Evolutionary conservation across 2,113 vertebrate genomes (phyloP), one percentile per base, ranked within the genome.

Genomic region (Bos taurus): DNA sequence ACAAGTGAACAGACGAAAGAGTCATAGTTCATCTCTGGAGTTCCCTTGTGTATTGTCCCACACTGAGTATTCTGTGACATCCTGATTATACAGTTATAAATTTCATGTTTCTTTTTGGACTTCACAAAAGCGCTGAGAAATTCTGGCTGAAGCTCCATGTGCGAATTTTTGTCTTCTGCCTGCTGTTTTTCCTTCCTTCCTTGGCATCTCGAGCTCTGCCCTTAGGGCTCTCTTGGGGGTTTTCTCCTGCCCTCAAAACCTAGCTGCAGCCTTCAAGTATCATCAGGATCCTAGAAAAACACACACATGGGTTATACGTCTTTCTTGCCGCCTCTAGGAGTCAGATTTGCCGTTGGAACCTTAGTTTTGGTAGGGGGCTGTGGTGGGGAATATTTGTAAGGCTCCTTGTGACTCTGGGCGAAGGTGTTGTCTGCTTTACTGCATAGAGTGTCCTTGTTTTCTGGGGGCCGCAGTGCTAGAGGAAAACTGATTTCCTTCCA

Each of bases 271-370:
- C 26, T 84, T 48, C 0, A 10, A 26, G 10, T 5, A 19, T 46
- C 48, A 25, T 48, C 30, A 21, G 83, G 23, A n/a, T 67, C 59
- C 26, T 86, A 85, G 93, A 48, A n/a, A 52, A 57, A 40, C 12
- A 50, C 14, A 21, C 17, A 15, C 36, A 0, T 2, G 10, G 2
- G 3, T 57, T 57, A 14, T 9, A 14, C 0, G 54, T 43, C 33
- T 16, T 40, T 26, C 5, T 82, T 26, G 33, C 26, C 14, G 15
- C 57, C 19, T 64, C 54, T 67, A 56, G 64, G 21, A 57, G 14
- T 57, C 71, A 54, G 7, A 9, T 46, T 43, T 40, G 23, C 46
- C 17, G 2, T 26, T 12, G 19, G 7, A 10, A 5, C 28, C 23
- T 21, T 5, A 2, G 25, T 36, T 14, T 82, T 16, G 11, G 57